These are phyloP conservation scores for Paralichthys olivaceus DNA, from an alignment of 2,113 vertebrate genomes.

Conservation along the genomic window DNA sequence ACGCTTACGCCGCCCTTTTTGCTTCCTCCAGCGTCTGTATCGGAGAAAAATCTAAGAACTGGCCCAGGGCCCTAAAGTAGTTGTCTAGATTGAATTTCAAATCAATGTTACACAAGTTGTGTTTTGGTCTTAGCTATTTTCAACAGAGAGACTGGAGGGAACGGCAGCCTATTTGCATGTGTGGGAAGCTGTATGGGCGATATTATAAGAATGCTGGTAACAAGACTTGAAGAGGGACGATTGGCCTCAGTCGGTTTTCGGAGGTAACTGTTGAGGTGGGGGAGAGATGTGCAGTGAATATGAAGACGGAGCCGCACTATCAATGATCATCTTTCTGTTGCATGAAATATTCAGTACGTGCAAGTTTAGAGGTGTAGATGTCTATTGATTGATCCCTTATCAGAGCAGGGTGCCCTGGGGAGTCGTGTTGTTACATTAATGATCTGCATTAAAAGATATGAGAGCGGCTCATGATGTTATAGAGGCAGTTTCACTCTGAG, in stretches of 20 bases:
- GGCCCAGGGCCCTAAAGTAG: conserved; percentile 47
- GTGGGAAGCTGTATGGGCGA: conserved; percentile 59
- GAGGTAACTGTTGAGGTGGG: conserved; percentile 48
- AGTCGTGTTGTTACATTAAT: conserved; percentile 16
- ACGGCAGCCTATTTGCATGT: conserved; percentile 65
- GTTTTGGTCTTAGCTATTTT: conserved; percentile 67
- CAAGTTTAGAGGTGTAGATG: conserved; percentile 24
- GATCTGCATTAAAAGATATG: conserved; percentile 9
- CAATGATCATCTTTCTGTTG: conserved; percentile 19
- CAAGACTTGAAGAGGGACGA: conserved; percentile 42
- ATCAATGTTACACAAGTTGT: conserved; percentile 74
- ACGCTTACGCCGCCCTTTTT: not conserved
- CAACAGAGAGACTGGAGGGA: conserved; percentile 58
- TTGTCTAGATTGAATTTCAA: conserved; percentile 75
- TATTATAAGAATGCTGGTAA: conserved; percentile 50
- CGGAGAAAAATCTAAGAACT: conserved; percentile 44
- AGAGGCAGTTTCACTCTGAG: not conserved
- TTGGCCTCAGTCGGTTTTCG: conserved; percentile 35
- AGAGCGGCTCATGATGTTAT: not conserved
- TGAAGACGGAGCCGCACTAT: conserved; percentile 16
- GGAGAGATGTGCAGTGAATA: conserved; percentile 26
- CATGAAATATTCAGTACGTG: conserved; percentile 14
- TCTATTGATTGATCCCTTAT: conserved; percentile 24
- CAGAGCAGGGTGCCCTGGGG: not conserved
- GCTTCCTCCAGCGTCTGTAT: conserved; percentile 30